Conservation (phyloP, 1,140 invertebrate genomes). For the Nomia melanderi region DNA sequence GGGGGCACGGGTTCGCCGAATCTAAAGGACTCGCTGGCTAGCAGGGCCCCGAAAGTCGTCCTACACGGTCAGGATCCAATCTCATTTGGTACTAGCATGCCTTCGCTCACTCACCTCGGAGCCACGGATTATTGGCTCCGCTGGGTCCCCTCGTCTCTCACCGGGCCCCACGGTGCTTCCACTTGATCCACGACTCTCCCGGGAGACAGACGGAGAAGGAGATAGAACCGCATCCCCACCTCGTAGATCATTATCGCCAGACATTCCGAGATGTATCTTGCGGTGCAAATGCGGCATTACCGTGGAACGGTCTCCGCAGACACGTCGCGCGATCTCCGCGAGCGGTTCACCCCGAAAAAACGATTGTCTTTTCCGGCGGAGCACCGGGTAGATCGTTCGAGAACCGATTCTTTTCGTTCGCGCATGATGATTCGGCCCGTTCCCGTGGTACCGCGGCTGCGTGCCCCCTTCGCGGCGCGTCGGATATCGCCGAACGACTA, state of each 20-base stretch:
- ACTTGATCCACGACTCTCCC: constrained; percentile 42
- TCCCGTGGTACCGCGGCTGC: neutral
- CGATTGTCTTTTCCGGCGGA: no score
- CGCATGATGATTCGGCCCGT: neutral
- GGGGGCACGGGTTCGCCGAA: constrained; percentile 43
- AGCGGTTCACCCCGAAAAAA: no score
- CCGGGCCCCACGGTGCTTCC: neutral
- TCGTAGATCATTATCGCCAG: constrained; percentile 65
- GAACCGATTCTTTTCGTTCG: no score
- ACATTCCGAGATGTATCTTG: constrained; percentile 60
- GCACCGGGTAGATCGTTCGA: no score
- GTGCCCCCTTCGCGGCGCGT: constrained; percentile 49
- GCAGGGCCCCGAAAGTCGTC: constrained; percentile 60
- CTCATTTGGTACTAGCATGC: constrained; percentile 67
- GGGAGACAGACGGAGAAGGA: no score
- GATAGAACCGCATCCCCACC: constrained; percentile 38
- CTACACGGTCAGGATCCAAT: constrained; percentile 57
- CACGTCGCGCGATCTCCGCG: neutral
- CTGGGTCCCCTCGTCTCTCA: neutral
- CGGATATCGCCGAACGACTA: constrained; percentile 52
- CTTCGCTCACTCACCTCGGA: constrained; percentile 61
- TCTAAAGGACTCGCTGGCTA: constrained; percentile 55
- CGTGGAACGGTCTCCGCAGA: neutral
- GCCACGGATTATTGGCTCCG: constrained; percentile 59
- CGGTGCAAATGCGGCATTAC: constrained; percentile 56